Evolutionary conservation across 2,113 vertebrate genomes (phyloP).

Genomic region (Neogobius melanostomus): DNA sequence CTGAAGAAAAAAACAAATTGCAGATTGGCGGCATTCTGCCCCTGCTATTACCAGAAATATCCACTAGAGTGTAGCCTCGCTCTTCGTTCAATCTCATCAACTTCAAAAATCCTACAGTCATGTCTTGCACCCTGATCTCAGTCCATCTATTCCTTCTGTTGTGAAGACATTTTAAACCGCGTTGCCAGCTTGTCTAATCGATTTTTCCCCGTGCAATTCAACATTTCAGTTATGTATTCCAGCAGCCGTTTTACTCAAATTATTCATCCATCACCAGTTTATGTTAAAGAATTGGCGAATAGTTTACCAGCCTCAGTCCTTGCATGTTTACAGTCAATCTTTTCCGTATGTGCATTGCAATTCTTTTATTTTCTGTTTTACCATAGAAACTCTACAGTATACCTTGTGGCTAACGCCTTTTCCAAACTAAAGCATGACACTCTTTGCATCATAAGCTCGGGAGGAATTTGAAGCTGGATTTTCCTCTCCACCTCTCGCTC

Average conservation of each 20-base stretch:
- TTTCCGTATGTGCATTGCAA: no score
- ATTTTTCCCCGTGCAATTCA: no score
- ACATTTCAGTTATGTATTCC: no score
- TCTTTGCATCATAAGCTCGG: not conserved
- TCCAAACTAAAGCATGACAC: not conserved
- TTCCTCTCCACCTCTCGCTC: constrained; percentile 33
- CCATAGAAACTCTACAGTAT: no score
- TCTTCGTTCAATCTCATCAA: not conserved
- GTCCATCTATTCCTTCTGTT: not conserved
- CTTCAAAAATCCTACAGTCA: no score
- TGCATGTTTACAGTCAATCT: no score
- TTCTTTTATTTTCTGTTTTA: no score
- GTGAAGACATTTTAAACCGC: not conserved
- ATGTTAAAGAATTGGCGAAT: no score
- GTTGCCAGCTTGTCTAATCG: no score
- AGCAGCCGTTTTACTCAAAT: no score
- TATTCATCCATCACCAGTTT: no score
- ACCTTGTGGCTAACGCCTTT: not conserved
- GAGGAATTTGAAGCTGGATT: constrained; percentile 16
- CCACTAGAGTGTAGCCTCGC: constrained; percentile 54
- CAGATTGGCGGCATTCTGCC: not conserved
- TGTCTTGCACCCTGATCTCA: not conserved
- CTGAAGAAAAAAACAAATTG: not conserved
- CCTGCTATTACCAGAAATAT: not conserved
- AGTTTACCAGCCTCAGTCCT: no score